Evolutionary conservation across 2,888 invertebrate genomes (phyloP), one percentile per base, ranked within the genome.

Genomic region (Papilio elwesi): DNA sequence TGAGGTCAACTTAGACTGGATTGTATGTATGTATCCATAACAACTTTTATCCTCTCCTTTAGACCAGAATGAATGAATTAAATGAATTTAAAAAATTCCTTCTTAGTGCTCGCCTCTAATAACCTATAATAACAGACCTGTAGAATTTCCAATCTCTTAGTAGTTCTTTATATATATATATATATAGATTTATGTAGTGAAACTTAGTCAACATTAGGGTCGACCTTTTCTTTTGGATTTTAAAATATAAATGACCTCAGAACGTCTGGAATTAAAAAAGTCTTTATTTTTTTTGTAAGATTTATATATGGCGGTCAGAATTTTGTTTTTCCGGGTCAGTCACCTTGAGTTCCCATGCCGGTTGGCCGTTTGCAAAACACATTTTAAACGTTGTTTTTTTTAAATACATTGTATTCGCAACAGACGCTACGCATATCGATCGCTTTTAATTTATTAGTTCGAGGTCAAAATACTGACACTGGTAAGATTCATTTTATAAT

Each of bases 311-410:
- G 16, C 65, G 73, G 55, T 51, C 65, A 59, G 66, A 51, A 52
- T 59, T 71, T 71, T 67, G 65, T 66, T 71, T 68, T 67, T 70
- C 74, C 70, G 74, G 74, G 70, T 74, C 74, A 70, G 12, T 74
- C 66, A 74, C 74, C 74, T 55, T 15, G 51, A 48, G 55, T 70
- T 66, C 69, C 66, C 73, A 70, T 67, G 70, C 16, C 67, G 38
- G 66, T 70, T 67, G 62, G 57, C 48, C 55, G 59, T 51, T 26
- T 67, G 69, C 66, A 62, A 67, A 71, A 68, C 43, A 70, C 55
- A 64, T 73, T 76, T 76, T 71, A 70, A 76, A 73, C 69, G 65
- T 13, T 38, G 69, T 74, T 76, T 76, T 71, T 71, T 38, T 59
- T 55, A 8, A 55, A 55, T 38, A 55, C 55, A 59, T 70, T 76